These are phyloP conservation scores for Glossophaga mutica DNA, from an alignment of 2,797 vertebrate genomes.

Conservation along the genomic window DNA sequence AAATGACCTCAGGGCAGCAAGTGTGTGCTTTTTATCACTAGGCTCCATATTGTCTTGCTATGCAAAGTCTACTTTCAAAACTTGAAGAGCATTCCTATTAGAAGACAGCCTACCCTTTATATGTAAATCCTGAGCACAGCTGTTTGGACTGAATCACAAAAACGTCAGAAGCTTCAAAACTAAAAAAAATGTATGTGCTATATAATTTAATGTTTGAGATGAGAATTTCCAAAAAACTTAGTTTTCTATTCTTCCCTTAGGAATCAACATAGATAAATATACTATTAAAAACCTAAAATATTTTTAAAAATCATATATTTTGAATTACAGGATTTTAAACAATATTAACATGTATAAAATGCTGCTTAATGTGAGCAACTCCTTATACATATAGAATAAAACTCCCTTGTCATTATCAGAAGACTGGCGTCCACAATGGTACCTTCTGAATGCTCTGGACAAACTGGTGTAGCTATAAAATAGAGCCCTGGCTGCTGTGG, in stretches of 20 bases:
- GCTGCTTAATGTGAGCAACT: neutral
- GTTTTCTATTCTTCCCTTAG: neutral
- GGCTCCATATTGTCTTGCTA: neutral
- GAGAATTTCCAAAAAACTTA: neutral
- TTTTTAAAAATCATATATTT: neutral
- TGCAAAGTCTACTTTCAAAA: constrained; percentile 38
- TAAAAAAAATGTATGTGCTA: neutral
- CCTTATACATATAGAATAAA: neutral
- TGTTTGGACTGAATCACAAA: neutral
- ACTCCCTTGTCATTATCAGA: neutral
- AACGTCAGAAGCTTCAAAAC: neutral
- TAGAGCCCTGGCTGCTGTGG: neutral
- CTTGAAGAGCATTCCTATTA: neutral
- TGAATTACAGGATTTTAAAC: neutral
- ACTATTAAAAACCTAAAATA: neutral
- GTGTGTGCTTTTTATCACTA: neutral
- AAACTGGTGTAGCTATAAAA: neutral
- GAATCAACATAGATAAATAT: neutral
- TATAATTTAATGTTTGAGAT: neutral
- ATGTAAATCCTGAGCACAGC: neutral
- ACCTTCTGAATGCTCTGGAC: neutral
- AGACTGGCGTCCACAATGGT: neutral
- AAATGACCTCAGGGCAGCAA: constrained; percentile 7
- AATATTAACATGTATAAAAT: neutral
- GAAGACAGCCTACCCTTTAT: neutral